Evolutionary conservation across 2,888 invertebrate species (phyloP).

Genomic region (Athetis lepigone): DNA sequence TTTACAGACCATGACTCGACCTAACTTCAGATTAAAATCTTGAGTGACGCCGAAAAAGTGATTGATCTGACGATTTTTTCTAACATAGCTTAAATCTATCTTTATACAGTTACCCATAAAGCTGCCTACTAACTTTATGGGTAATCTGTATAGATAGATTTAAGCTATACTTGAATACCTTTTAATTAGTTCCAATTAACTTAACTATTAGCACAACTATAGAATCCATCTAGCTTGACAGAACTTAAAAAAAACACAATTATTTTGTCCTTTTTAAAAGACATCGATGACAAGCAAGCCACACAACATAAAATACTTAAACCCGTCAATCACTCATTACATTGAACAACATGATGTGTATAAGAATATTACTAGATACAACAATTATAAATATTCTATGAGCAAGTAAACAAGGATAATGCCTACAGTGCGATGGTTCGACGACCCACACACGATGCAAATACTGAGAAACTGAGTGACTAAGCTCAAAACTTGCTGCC

Average conservation of each 20-base stretch:
- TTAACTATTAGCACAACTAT: no score
- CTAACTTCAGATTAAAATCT: constrained; percentile 49
- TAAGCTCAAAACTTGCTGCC: constrained; percentile 46
- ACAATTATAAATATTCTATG: constrained; percentile 47
- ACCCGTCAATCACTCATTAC: background rate
- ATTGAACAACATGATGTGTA: background rate
- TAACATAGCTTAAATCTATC: no score
- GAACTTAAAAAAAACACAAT: no score
- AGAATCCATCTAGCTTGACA: no score
- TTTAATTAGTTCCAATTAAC: no score
- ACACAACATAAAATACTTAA: background rate
- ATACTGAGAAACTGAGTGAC: constrained; percentile 55
- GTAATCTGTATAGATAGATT: background rate
- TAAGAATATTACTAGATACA: constrained; percentile 8
- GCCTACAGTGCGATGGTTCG: constrained; percentile 42
- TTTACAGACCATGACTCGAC: constrained; percentile 45
- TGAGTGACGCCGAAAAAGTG: constrained; percentile 33
- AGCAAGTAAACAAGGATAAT: constrained; percentile 56
- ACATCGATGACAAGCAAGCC: no score
- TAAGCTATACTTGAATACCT: background rate
- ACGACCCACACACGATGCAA: constrained; percentile 42
- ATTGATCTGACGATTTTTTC: constrained; percentile 35
- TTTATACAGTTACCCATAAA: no score
- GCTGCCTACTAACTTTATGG: no score
- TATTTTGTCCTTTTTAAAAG: no score